A percentile compares a stretch with the other conserved stretches of the same genome.
phyloP scores from a whole-genome alignment of 2,797 vertebrate species.

The Rhinella marina region DNA sequence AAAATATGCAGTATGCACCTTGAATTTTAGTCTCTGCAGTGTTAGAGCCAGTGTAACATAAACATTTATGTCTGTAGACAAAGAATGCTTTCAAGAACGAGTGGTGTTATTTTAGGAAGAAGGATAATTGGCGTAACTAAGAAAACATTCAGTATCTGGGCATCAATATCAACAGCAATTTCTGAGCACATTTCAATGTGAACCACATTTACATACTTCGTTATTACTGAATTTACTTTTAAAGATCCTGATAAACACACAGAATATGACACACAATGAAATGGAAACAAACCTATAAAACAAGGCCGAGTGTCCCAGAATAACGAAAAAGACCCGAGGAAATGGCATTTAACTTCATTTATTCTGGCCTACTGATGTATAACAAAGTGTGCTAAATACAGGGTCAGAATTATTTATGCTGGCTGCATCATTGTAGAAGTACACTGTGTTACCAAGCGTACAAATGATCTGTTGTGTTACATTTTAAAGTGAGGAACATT shows the following conservation, averaged over 20 bases:
- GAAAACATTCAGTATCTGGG: conserved; percentile 20
- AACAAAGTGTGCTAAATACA: conserved; percentile 31
- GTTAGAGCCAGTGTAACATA: neutral
- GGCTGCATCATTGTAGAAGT: neutral
- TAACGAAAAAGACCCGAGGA: conserved; percentile 10
- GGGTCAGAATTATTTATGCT: neutral
- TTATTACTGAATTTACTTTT: conserved; percentile 2
- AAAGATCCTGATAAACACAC: conserved; percentile 21
- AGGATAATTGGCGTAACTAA: conserved; percentile 16
- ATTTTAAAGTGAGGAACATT: too few relatives aligned
- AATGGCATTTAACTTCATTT: conserved; percentile 34
- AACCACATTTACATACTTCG: conserved; percentile 33
- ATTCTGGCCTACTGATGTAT: conserved; percentile 28
- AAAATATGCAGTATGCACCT: too few relatives aligned
- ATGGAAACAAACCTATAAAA: conserved; percentile 20
- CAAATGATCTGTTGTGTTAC: neutral
- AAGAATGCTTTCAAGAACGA: conserved; percentile 22
- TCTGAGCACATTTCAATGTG: neutral
- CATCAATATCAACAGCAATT: conserved; percentile 16
- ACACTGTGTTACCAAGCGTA: neutral
- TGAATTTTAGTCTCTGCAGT: neutral
- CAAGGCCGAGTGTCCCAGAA: conserved; percentile 7
- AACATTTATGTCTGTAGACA: conserved; percentile 10
- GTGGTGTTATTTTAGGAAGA: neutral
- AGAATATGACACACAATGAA: neutral